Evolutionary conservation across 2,113 vertebrate genomes (phyloP), one percentile per base, ranked within the genome.

Genomic region (Formicarius rufipectus): DNA sequence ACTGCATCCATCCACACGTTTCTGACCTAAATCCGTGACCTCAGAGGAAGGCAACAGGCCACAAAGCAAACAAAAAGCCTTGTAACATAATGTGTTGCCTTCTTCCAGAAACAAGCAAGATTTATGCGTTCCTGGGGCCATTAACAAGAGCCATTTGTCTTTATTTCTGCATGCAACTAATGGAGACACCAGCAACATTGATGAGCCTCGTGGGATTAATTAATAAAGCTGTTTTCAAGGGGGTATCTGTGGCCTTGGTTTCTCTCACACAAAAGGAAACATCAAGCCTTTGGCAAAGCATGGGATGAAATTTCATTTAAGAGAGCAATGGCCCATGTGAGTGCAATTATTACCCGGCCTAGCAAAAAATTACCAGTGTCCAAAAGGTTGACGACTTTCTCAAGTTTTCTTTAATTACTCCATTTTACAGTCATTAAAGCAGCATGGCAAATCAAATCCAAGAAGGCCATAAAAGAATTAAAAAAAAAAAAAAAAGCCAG

Each of bases 121-220:
- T 95, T 95, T 95, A 96, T 91, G 53, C 68, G 59, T 94, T 96
- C 93, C 91, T 68, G n/a, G 66, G 93, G 85, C 96, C 83, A 66
- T 93, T 95, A 92, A 87, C 93, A 95, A 94, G 77, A 73, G 86
- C 67, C 56, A 92, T 97, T 97, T 92, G 87, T 98, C 97, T 97
- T 95, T 92, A 96, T 97, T 97, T 96, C 97, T 93, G 83, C 77
- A 21, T 25, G 8, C 77, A 90, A 97, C 91, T 96, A 94, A 97
- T 73, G 39, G 91, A 97, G 86, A 75, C 64, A 68, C 80, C 78
- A 95, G 91, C 94, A 84, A 37, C 68, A 90, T 39, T 85, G 86
- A 96, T 37, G 59, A 90, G 93, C 68, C 96, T 95, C 25, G 0
- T 84, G 95, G 95, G 97, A 97, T 97, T 98, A 97, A 98, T 97